A percentile compares a stretch with the other conserved stretches of the same genome.
Evolutionary conservation across 1,140 invertebrate species (phyloP).

Genomic region (Papilio machaon): DNA sequence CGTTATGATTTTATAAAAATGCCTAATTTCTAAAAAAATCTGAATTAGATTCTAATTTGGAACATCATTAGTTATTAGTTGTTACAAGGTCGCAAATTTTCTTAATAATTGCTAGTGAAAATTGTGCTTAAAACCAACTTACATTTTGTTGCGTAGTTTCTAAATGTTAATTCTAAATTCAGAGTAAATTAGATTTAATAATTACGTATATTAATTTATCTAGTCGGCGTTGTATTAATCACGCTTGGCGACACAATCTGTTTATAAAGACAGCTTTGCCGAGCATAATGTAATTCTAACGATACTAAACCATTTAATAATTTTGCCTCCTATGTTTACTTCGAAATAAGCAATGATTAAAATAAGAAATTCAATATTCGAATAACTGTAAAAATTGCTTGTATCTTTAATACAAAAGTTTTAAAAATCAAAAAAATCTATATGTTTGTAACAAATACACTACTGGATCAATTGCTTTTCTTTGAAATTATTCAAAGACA

Average conservation of each 20-base stretch:
- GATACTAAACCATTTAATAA: not conserved
- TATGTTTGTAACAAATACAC: too few relatives aligned
- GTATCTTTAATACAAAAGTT: too few relatives aligned
- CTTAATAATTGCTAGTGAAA: not conserved
- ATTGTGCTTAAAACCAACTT: not conserved
- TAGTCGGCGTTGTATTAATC: not conserved
- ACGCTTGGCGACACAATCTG: conserved; percentile 25
- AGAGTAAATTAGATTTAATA: conserved; percentile 3
- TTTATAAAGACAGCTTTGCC: conserved; percentile 29
- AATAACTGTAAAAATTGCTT: too few relatives aligned
- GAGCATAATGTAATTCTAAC: conserved; percentile 10
- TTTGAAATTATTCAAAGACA: not conserved
- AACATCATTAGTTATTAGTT: too few relatives aligned
- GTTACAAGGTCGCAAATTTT: not conserved
- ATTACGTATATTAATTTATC: conserved; percentile 17
- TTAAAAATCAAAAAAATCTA: too few relatives aligned
- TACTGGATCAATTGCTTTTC: not conserved
- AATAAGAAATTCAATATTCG: not conserved
- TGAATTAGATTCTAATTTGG: too few relatives aligned
- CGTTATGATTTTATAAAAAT: not conserved
- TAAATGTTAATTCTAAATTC: conserved; percentile 4
- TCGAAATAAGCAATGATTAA: not conserved
- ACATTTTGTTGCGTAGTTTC: conserved; percentile 7
- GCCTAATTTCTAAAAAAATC: not conserved
- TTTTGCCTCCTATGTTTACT: not conserved